These are phyloP conservation scores for Sclerurus mexicanus DNA, from an alignment of 2,113 vertebrate genomes.

Conservation along the genomic window DNA sequence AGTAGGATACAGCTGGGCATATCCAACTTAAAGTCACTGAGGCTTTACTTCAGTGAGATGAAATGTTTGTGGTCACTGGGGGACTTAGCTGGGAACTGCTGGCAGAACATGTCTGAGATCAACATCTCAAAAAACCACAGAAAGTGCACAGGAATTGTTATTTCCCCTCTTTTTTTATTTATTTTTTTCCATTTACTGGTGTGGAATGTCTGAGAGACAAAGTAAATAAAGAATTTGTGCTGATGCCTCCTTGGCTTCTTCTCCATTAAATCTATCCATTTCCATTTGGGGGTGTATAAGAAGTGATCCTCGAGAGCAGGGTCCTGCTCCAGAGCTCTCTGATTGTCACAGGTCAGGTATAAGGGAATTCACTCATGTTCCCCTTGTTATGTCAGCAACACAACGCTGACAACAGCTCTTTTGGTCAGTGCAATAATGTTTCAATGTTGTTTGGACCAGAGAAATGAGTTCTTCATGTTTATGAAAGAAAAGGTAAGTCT, in stretches of 20 bases:
- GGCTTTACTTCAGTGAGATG: background rate
- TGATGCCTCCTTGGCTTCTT: background rate
- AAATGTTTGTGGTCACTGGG: background rate
- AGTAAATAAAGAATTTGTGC: background rate
- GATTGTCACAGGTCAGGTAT: background rate
- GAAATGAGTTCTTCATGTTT: background rate
- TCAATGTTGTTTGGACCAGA: background rate
- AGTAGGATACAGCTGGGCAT: background rate
- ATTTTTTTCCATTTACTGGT: background rate
- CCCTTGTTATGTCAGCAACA: too few relatives aligned
- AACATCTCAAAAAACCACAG: fast-evolving
- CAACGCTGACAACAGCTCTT: background rate
- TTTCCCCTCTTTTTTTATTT: too few relatives aligned
- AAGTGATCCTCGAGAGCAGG: background rate
- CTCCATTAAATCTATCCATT: background rate
- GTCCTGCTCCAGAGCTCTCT: background rate
- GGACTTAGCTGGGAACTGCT: background rate
- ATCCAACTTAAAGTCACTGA: background rate
- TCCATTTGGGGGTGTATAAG: background rate
- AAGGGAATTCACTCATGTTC: background rate
- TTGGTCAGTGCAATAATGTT: background rate
- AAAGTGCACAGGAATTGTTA: background rate
- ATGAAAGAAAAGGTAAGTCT: background rate
- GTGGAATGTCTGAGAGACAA: background rate
- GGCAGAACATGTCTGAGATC: background rate